phyloP scores from a whole-genome alignment of 2,113 vertebrate genomes.

The Plotosus lineatus region DNA sequence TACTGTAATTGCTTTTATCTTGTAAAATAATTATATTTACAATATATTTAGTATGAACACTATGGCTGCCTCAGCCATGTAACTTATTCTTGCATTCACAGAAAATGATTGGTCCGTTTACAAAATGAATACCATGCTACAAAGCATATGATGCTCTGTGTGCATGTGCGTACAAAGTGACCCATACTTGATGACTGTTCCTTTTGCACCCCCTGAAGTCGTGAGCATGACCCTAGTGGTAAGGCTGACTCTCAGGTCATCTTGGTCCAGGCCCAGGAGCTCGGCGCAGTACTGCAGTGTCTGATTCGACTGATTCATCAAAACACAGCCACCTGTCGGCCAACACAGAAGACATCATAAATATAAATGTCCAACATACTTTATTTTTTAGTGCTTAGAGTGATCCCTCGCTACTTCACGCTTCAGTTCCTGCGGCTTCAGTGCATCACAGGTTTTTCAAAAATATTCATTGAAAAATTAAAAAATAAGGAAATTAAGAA shows the following conservation, averaged over 20 bases:
- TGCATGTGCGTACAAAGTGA: not conserved
- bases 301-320: conserved; percentile 81
- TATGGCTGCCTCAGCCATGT: not conserved
- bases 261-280: conserved; percentile 88
- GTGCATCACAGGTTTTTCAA: too few relatives aligned
- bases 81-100: not conserved
- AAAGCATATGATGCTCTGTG: not conserved
- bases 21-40: not conserved
- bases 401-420: too few relatives aligned
- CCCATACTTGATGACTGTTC: conserved; percentile 98
- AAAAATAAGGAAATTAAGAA: too few relatives aligned
- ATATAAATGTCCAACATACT: not conserved
- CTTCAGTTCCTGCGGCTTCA: too few relatives aligned
- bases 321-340: conserved; percentile 84
- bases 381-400: too few relatives aligned
- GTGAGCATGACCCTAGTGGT: conserved; percentile 96
- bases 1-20: not conserved
- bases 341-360: conserved; percentile 33
- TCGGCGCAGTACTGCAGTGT: conserved; percentile 86
- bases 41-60: not conserved
- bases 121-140: not conserved
- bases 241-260: conserved; percentile 90
- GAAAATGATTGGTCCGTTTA: not conserved
- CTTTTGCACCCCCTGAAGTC: conserved; percentile 97
- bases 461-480: too few relatives aligned